Conservation (phyloP, 2,888 invertebrate species). For the Autographa pulchrina region DNA sequence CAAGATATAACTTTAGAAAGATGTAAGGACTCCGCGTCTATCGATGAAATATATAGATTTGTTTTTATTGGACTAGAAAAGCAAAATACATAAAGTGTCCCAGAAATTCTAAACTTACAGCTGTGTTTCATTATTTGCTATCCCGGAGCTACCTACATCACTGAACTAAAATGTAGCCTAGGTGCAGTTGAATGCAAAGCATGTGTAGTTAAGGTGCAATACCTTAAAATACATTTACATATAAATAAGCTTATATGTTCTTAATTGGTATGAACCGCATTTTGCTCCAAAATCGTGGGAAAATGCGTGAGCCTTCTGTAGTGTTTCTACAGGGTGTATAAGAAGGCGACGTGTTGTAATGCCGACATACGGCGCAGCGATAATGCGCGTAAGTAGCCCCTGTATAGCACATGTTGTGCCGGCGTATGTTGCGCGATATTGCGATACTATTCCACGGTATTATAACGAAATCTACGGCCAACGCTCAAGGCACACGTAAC, state of each 20-base stretch:
- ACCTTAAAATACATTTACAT: too few relatives aligned
- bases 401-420: conserved; percentile 14
- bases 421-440: conserved; percentile 25
- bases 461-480: conserved; percentile 13
- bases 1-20: conserved; percentile 21
- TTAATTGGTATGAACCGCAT: too few relatives aligned
- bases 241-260: too few relatives aligned
- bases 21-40: conserved; percentile 10
- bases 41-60: conserved; percentile 17
- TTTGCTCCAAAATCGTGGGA: background rate
- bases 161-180: background rate
- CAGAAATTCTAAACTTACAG: too few relatives aligned
- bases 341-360: conserved; percentile 5
- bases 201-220: too few relatives aligned
- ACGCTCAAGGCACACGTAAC: background rate
- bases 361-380: conserved; percentile 15
- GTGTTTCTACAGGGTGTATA: background rate
- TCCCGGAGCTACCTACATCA: too few relatives aligned
- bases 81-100: background rate
- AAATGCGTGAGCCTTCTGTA: background rate
- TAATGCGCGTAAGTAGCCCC: conserved; percentile 19
- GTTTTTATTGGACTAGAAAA: background rate
- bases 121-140: too few relatives aligned
- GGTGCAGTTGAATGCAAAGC: background rate
- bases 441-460: conserved; percentile 26